These are phyloP conservation scores for Sarcoramphus papa DNA, from an alignment of 2,797 vertebrate genomes.

Conservation along the genomic window DNA sequence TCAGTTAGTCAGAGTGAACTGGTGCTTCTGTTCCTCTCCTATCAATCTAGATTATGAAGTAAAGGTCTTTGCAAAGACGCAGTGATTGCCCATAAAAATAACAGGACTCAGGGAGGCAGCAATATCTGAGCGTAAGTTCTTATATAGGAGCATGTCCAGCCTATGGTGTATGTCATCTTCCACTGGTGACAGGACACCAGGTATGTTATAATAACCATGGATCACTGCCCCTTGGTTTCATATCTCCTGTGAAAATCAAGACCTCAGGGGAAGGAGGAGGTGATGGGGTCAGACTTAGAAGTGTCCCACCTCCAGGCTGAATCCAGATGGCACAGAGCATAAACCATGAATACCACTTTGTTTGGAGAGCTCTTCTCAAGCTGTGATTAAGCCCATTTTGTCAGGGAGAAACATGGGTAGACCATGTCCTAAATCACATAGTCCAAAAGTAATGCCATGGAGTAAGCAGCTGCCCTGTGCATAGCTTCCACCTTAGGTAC, in stretches of 20 bases:
- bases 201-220: background rate
- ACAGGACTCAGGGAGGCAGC: background rate
- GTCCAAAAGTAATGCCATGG: background rate
- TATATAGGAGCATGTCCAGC: background rate
- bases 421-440: background rate
- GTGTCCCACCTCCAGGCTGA: background rate
- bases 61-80: background rate
- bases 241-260: background rate
- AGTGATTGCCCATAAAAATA: background rate
- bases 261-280: background rate
- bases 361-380: background rate
- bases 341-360: background rate
- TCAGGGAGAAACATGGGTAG: background rate
- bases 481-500: background rate
- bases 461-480: background rate
- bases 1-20: background rate
- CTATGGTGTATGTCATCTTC: too few species aligned
- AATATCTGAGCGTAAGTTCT: background rate
- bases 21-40: background rate
- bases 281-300: background rate
- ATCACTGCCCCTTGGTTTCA: background rate
- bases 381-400: background rate
- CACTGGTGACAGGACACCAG: background rate
- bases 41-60: background rate
- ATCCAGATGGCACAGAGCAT: background rate